These are phyloP conservation scores for Prionchulus punctatus DNA, from an alignment of 2,888 invertebrate genomes.

Conservation along the genomic window DNA sequence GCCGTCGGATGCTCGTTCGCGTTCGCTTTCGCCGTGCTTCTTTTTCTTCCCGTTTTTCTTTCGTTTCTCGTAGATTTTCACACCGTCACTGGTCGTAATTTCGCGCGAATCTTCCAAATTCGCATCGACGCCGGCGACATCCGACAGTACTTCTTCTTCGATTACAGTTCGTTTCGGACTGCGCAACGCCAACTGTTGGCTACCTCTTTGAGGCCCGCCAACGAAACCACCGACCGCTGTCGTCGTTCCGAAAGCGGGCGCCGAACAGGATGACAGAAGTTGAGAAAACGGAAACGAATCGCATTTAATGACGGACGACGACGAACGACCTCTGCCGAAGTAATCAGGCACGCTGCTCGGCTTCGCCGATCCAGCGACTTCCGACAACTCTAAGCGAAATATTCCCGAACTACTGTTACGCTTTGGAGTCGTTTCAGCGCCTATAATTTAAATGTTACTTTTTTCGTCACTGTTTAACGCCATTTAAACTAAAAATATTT, in stretches of 20 bases:
- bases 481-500: too few relatives aligned
- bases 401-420: not conserved
- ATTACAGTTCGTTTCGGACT: not conserved
- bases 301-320: too few relatives aligned
- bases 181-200: not conserved
- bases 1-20: too few relatives aligned
- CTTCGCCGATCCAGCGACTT: not conserved
- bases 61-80: not conserved
- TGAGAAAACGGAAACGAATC: conserved; percentile 3
- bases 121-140: not conserved
- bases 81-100: not conserved
- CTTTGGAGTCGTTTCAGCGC: not conserved
- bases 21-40: not conserved
- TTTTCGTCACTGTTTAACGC: too few relatives aligned
- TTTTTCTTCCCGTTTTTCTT: not conserved
- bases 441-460: too few relatives aligned
- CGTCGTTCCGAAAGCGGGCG: not conserved
- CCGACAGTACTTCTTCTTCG: not conserved
- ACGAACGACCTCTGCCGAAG: too few relatives aligned
- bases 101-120: not conserved
- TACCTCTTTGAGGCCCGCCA: not conserved
- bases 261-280: not conserved
- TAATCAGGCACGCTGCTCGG: not conserved
- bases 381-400: conserved; percentile 5
- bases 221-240: not conserved